phyloP scores from a whole-genome alignment of 2,888 invertebrate species.

The Meteorus cinctellus region DNA sequence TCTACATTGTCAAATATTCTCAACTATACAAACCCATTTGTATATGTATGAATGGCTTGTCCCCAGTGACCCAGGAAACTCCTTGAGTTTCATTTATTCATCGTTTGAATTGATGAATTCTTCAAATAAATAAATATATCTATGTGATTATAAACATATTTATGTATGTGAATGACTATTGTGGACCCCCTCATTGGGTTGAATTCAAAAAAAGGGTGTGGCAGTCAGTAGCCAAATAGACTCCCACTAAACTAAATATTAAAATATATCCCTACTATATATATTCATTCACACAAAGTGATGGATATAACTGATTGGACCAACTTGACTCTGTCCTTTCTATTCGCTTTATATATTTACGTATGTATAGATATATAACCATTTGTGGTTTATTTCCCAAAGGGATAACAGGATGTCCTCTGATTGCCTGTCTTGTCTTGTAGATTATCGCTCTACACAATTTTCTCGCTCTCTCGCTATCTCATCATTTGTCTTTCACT shows the following conservation, averaged over 20 bases:
- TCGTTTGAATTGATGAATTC: conserved; percentile 33
- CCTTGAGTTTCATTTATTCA: neutral
- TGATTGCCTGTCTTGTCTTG: conserved; percentile 67
- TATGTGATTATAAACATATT: neutral
- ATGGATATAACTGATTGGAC: conserved; percentile 60
- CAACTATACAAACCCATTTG: neutral
- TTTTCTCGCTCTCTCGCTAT: neutral
- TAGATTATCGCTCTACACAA: conserved; percentile 57
- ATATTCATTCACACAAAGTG: conserved; percentile 46
- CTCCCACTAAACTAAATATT: conserved; percentile 37
- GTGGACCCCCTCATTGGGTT: conserved; percentile 11
- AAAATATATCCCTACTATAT: conserved; percentile 2
- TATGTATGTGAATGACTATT: conserved; percentile 31
- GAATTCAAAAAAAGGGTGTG: conserved; percentile 39
- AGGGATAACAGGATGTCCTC: conserved; percentile 68
- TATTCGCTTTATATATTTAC: conserved; percentile 54
- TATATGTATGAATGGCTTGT: neutral
- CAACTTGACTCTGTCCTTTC: conserved; percentile 44
- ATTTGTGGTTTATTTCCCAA: conserved; percentile 59
- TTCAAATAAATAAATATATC: conserved; percentile 4
- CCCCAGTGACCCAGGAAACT: neutral
- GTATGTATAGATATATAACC: neutral
- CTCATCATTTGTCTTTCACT: no score
- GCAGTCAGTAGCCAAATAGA: conserved; percentile 66
- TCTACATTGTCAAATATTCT: neutral